Evolutionary conservation across 2,797 vertebrate species (phyloP), one percentile per base, ranked within the genome.

Genomic region (Ptychobarbus kaznakovi): DNA sequence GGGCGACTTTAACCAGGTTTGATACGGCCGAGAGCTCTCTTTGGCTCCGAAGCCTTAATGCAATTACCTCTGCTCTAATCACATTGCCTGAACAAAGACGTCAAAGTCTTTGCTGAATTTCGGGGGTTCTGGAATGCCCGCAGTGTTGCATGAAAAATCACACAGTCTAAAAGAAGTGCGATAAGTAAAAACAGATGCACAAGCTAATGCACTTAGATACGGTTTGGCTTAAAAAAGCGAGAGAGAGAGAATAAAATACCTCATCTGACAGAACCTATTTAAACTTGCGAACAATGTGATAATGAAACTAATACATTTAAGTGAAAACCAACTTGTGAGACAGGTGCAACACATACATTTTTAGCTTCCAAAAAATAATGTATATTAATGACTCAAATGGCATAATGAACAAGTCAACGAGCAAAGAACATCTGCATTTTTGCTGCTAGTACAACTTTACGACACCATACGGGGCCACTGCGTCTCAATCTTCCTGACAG

Each of bases 1-100:
- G 86, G 79, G 86, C 87, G 75, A 92, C 89, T 94, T 93, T 94
- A 94, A 96, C 93, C 93, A 94, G 94, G 94, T 94, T 94, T 91
- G 94, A 94, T 94, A 94, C 93, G 92, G 93, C 91, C 89, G 68
- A 88, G 38, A 63, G 86, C 80, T 92, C 92, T 93, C 92, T 93
- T 93, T 93, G 92, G 93, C 91, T 89, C 74, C 78, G 89, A 92
- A 93, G 90, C 90, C 79, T 91, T 95, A 96, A 96, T 95, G 94
- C 93, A 96, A 96, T 96, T 95, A 95, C 91, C 92, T 87, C 90
- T 80, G 91, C 92, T 92, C 92, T 96, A 95, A 96, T 96, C 95
- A 94, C 95, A 95, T 96, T 95, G 92, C 88, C 92, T 90, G 93
- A 95, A 95, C 95, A 96, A 95, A 95, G 93, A 93, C 81, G 82